Base-by-base conservation (phyloP, 2,113 vertebrate species). In the Penelope pileata region DNA sequence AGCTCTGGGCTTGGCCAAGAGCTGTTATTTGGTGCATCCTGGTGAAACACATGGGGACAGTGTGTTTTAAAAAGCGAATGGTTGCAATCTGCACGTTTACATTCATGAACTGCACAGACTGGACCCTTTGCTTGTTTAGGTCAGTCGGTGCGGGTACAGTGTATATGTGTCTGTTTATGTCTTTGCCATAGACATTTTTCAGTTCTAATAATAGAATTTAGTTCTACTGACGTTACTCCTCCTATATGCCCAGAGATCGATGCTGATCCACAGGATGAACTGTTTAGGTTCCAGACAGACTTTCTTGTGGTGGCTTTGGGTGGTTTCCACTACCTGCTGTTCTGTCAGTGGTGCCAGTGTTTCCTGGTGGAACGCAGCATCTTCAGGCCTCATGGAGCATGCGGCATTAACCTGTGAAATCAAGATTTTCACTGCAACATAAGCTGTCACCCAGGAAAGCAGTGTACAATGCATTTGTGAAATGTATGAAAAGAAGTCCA, bases 401-500 rank as follows among this genome's bases (percentile, higher is more conserved):
- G 96, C 77, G 72, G 96, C 94, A 95, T 98, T 98, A 98, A 98
- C 97, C 96, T 97, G 88, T 94, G 96, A 97, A 97, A 97, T 97
- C 87, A n/a, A 54, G 96, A 97, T 98, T 97, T 97, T 95, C 95
- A 67, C 95, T 78, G 94, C 96, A 95, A 77, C 85, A 15, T 73
- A 73, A 96, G 93, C 96, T 96, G 97, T 97, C 97, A 98, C 96
- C 96, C 96, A 97, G 96, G 97, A 98, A 98, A 97, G 96, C 98
- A 96, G 97, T 96, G 97, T 97, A 98, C 98, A 99, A 98, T 98
- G 97, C 97, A 87, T 96, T 98, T 98, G 97, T 98, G 98, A 98
- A 98, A 98, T 98, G 98, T 98, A 96, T 98, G 97, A 98, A 98
- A 98, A 98, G 97, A 98, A 97, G 98, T 98, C 97, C 98, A 98